A percentile compares a stretch with the other conserved stretches of the same genome.
These are phyloP conservation scores for Malurus leucopterus DNA, from an alignment of 2,797 vertebrate species.

Conservation along the genomic window DNA sequence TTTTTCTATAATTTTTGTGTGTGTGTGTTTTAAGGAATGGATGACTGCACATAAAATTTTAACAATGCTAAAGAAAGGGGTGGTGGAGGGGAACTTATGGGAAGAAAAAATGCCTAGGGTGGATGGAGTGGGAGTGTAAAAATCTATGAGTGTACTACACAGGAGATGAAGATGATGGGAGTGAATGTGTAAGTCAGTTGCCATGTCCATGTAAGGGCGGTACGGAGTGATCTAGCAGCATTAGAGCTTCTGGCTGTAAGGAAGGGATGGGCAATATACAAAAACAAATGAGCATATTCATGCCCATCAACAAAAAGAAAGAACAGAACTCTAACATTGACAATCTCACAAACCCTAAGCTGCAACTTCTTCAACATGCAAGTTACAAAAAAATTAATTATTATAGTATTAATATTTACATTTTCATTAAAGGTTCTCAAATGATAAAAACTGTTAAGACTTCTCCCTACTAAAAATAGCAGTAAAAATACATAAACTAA, in stretches of 20 bases:
- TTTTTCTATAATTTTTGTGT: slow-evolving; percentile 72
- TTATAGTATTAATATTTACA: slow-evolving; percentile 67
- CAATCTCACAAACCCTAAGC: slow-evolving; percentile 99
- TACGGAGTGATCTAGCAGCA: slow-evolving; percentile 99
- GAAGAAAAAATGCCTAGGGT: slow-evolving; percentile 69
- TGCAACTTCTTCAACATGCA: slow-evolving; percentile 99
- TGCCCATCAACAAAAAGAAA: slow-evolving; percentile 96
- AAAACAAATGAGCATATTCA: slow-evolving; percentile 99
- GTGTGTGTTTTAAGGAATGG: slow-evolving; percentile 81
- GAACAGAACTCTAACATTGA: slow-evolving; percentile 99
- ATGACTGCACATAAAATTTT: slow-evolving; percentile 89
- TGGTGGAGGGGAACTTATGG: slow-evolving; percentile 63
- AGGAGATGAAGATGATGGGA: slow-evolving; percentile 94
- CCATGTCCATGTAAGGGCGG: slow-evolving; percentile 99
- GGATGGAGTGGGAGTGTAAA: slow-evolving; percentile 61
- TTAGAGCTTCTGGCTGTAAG: slow-evolving; percentile 99
- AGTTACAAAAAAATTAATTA: slow-evolving; percentile 74
- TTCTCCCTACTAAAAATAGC: slow-evolving; percentile 72
- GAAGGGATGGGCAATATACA: slow-evolving; percentile 99
- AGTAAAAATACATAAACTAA: slow-evolving; percentile 75
- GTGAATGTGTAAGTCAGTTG: slow-evolving; percentile 98
- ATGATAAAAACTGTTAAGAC: slow-evolving; percentile 71
- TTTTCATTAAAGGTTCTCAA: slow-evolving; percentile 67
- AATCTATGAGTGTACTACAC: slow-evolving; percentile 93
- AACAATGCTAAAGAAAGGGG: slow-evolving; percentile 85